These are phyloP conservation scores for Origma solitaria DNA, from an alignment of 2,113 vertebrate species.

Conservation along the genomic window DNA sequence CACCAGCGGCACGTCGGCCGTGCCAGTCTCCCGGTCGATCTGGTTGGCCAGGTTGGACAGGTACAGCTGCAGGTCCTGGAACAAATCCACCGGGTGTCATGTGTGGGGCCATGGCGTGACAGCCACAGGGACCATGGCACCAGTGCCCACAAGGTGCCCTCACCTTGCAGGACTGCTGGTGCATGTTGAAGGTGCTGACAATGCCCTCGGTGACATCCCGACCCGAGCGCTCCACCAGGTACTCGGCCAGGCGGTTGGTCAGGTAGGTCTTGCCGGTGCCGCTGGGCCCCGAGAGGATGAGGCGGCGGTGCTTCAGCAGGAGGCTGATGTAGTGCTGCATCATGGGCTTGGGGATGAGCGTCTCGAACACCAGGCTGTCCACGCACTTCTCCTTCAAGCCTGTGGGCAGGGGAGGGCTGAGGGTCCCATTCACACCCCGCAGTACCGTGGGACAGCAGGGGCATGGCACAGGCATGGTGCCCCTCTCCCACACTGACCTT, in stretches of 20 bases:
- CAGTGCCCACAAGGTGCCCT: background rate
- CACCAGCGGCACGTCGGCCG: slow-evolving; percentile 84
- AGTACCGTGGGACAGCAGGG: accelerated
- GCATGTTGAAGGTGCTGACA: slow-evolving; percentile 93
- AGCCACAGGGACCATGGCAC: accelerated
- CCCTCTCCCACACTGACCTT: slow-evolving; percentile 73
- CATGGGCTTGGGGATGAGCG: slow-evolving; percentile 93
- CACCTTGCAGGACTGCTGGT: slow-evolving; percentile 93
- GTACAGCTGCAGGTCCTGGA: slow-evolving; percentile 91
- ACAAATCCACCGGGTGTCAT: accelerated
- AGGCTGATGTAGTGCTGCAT: slow-evolving; percentile 95
- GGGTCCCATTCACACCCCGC: background rate
- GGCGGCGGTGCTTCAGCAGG: slow-evolving; percentile 89
- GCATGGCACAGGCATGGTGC: accelerated
- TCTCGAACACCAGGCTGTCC: slow-evolving; percentile 94
- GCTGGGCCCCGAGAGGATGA: slow-evolving; percentile 90
- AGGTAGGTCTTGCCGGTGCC: slow-evolving; percentile 95
- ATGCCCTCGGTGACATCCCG: slow-evolving; percentile 77
- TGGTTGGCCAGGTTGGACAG: slow-evolving; percentile 93
- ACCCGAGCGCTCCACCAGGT: slow-evolving; percentile 86
- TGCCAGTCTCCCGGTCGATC: slow-evolving; percentile 86
- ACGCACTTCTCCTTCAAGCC: slow-evolving; percentile 90
- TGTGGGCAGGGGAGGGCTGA: slow-evolving; percentile 25
- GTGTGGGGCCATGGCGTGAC: accelerated
- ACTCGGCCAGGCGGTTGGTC: slow-evolving; percentile 87